Base-by-base conservation (phyloP, 2,888 invertebrate genomes). In the Monoplex corrugatus region DNA sequence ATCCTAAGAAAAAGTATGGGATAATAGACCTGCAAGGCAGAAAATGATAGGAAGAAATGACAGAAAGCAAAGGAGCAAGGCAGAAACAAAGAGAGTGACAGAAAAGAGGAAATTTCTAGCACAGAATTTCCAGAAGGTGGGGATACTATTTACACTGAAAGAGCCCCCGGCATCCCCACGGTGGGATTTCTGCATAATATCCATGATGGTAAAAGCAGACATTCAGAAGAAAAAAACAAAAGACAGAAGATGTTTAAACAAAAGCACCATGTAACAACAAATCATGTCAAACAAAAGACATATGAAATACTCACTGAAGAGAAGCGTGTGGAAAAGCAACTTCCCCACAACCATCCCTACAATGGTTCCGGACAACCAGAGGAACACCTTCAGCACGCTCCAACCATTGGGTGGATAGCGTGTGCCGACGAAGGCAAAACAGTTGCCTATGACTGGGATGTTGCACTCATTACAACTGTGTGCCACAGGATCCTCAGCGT, bases 401-500 rank as follows among this genome's bases (percentile, higher is more conserved):
- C 94, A 95, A 16, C 93, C 95, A 92, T 96, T 96, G 6, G 95
- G 95, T 63, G 96, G 96, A 91, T 96, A 97, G 89, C 96, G 96
- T 10, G 96, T 96, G 43, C 95, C 94, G 8, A 96, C 96, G 93
- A 97, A 96, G 84, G 96, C 96, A 93, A 96, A 96, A 89, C 96
- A 96, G 93, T 96, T 96, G 5, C 96, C 96, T 78, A 96, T 96
- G 90, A 96, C 95, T 2, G 96, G 96, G 89, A 96, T 96, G 90
- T 95, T 95, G 91, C 96, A 96, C 93, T 96, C 97, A 87, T 95
- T 95, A 86, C 96, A 95, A 90, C 96, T 96, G 93, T 97, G 96
- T 2, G 96, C 96, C 45, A 97, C 96, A 0, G 96, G 97, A 92
- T 97, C 97, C 91, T 97, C 97, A 16, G 96, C 97, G 93, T 96